A percentile compares a stretch with the other conserved stretches of the same genome.
Evolutionary conservation across 2,797 vertebrate genomes (phyloP).

Genomic region (Chelon auratus): DNA sequence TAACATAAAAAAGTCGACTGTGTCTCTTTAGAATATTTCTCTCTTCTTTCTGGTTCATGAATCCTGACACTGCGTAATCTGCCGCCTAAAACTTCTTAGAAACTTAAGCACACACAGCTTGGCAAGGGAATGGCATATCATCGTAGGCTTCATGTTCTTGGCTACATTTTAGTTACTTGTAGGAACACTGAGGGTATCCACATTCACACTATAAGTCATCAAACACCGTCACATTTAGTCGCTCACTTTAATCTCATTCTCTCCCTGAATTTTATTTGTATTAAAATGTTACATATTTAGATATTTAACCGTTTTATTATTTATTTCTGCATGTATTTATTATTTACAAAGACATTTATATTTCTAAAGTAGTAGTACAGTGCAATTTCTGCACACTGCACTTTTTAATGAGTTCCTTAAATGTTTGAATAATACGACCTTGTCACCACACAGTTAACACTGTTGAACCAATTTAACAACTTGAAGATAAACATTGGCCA

Average conservation of each 20-base stretch:
- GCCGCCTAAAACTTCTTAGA: conserved; percentile 43
- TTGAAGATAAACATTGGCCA: conserved; percentile 40
- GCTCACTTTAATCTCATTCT: conserved; percentile 60
- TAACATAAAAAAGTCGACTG: conserved; percentile 40
- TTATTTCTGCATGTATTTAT: conserved; percentile 87
- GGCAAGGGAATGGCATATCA: conserved; percentile 52
- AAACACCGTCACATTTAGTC: conserved; percentile 42
- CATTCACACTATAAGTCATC: conserved; percentile 50
- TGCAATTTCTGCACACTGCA: conserved; percentile 88
- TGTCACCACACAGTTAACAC: conserved; percentile 39
- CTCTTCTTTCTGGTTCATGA: conserved; percentile 55
- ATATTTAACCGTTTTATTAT: conserved; percentile 82
- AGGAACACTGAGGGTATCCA: conserved; percentile 53
- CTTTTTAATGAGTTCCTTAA: conserved; percentile 85
- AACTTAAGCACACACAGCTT: conserved; percentile 61
- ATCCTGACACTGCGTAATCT: conserved; percentile 42
- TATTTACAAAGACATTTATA: conserved; percentile 87
- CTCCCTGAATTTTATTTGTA: conserved; percentile 74
- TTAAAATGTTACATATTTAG: conserved; percentile 82
- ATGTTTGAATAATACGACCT: conserved; percentile 64
- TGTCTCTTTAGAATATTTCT: conserved; percentile 44
- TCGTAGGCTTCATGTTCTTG: conserved; percentile 52
- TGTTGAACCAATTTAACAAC: conserved; percentile 41
- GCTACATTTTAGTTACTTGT: conserved; percentile 51
- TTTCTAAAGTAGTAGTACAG: conserved; percentile 84